These are phyloP conservation scores for Portevinia maculata DNA, from an alignment of 2,888 invertebrate species.

Conservation along the genomic window DNA sequence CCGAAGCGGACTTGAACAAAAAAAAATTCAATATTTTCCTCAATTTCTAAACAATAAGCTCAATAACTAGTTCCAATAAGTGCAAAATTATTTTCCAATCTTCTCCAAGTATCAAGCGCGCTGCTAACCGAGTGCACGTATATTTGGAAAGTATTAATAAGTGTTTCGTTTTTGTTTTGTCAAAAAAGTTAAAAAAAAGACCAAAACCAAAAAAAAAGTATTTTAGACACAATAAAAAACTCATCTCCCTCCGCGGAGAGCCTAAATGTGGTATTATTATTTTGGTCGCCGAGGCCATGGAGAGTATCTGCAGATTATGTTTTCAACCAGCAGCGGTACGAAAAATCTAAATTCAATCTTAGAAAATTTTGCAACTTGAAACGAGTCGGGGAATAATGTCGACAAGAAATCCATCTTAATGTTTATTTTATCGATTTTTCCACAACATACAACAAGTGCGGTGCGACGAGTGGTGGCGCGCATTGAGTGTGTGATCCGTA, in stretches of 20 bases:
- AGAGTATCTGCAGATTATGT: slow-evolving; percentile 83
- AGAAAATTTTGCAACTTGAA: slow-evolving; percentile 58
- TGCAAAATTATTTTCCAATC: slow-evolving; percentile 49
- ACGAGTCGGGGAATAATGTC: slow-evolving; percentile 49
- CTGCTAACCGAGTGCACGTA: slow-evolving; percentile 60
- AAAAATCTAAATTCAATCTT: slow-evolving; percentile 67
- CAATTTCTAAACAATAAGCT: slow-evolving; percentile 65
- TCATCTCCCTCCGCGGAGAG: slow-evolving; percentile 70
- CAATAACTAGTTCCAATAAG: slow-evolving; percentile 34
- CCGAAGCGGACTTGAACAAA: slow-evolving; percentile 61
- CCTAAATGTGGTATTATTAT: slow-evolving; percentile 74
- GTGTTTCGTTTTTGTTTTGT: slow-evolving; percentile 73
- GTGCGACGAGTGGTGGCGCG: slow-evolving; percentile 42
- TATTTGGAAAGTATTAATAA: slow-evolving; percentile 64
- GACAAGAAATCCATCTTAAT: slow-evolving; percentile 61
- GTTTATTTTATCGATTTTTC: slow-evolving; percentile 74
- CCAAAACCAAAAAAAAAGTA: slow-evolving; percentile 45
- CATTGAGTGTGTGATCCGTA: slow-evolving; percentile 55
- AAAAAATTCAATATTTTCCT: slow-evolving; percentile 66
- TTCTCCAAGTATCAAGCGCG: slow-evolving; percentile 59
- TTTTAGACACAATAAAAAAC: slow-evolving; percentile 55
- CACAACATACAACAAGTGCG: slow-evolving; percentile 63
- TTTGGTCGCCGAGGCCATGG: slow-evolving; percentile 78
- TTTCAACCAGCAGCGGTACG: slow-evolving; percentile 82
- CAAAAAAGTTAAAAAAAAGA: slow-evolving; percentile 56